Percentiles rank a stretch among this genome's conserved stretches.
Evolutionary conservation across 2,113 vertebrate genomes (phyloP).

Genomic region (Panthera leo): DNA sequence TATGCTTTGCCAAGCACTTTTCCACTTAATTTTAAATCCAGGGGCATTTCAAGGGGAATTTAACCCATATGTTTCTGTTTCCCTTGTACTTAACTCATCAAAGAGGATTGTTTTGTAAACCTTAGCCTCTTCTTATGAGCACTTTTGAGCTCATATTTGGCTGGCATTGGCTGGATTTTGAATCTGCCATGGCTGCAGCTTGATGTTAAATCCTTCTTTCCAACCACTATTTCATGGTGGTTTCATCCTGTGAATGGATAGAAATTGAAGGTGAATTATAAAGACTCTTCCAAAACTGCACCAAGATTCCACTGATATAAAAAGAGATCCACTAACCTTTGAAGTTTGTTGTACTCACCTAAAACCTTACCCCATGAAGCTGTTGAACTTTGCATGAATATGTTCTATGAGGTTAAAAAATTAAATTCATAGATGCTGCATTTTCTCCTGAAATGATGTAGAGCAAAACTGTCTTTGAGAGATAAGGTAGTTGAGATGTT

Average conservation of each 20-base stretch:
- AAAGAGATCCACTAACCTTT: not conserved
- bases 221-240: slow-evolving; percentile 56
- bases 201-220: slow-evolving; percentile 51
- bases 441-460: not conserved
- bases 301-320: not conserved
- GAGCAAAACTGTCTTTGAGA: slow-evolving; percentile 5
- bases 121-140: slow-evolving; percentile 35
- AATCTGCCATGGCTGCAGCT: slow-evolving; percentile 40
- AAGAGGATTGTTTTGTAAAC: slow-evolving; percentile 68
- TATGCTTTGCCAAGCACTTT: slow-evolving; percentile 67
- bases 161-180: slow-evolving; percentile 45
- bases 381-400: not conserved
- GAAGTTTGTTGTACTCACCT: not conserved
- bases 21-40: slow-evolving; percentile 78
- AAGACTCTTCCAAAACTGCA: slow-evolving; percentile 13
- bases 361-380: not conserved
- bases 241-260: slow-evolving; percentile 53
- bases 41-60: slow-evolving; percentile 75
- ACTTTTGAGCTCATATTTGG: slow-evolving; percentile 32
- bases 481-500: not conserved
- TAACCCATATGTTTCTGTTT: slow-evolving; percentile 79
- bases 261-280: slow-evolving; percentile 53
- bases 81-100: slow-evolving; percentile 63
- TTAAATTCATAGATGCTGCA: not conserved
- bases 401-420: not conserved